Evolutionary conservation across 2,113 vertebrate genomes (phyloP).

Genomic region (Gymnocephalus cernua): DNA sequence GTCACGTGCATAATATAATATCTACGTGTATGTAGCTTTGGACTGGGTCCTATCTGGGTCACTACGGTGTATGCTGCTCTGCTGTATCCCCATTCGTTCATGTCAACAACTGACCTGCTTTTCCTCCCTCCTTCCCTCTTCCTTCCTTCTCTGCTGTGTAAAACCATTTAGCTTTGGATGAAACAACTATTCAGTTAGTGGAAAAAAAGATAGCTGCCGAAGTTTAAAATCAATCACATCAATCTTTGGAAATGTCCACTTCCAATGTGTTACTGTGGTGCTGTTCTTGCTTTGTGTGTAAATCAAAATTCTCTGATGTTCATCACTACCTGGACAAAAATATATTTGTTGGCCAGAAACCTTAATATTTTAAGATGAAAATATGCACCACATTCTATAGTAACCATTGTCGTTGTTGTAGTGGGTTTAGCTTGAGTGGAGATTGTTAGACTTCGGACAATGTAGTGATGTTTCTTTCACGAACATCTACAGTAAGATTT

Average conservation of each 20-base stretch:
- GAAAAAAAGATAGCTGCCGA: conserved; percentile 53
- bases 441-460: neutral
- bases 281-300: neutral
- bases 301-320: conserved; percentile 6
- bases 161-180: conserved; percentile 77
- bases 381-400: neutral
- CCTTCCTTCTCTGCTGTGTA: conserved; percentile 62
- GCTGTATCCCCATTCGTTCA: conserved; percentile 73
- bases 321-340: neutral
- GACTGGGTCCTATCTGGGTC: conserved; percentile 73
- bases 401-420: neutral
- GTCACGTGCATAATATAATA: neutral
- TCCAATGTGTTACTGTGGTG: conserved; percentile 39
- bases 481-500: neutral
- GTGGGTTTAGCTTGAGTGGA: neutral
- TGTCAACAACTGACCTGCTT: conserved; percentile 84
- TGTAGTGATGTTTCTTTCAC: neutral
- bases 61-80: conserved; percentile 61
- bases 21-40: conserved; percentile 15
- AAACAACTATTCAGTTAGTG: conserved; percentile 68
- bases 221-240: conserved; percentile 74
- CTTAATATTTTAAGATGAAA: neutral
- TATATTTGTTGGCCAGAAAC: neutral
- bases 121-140: conserved; percentile 61
- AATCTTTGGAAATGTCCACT: conserved; percentile 69